A percentile compares a stretch with the other conserved stretches of the same genome.
phyloP scores from a whole-genome alignment of 2,113 vertebrate genomes.

The Tragulus kanchil region DNA sequence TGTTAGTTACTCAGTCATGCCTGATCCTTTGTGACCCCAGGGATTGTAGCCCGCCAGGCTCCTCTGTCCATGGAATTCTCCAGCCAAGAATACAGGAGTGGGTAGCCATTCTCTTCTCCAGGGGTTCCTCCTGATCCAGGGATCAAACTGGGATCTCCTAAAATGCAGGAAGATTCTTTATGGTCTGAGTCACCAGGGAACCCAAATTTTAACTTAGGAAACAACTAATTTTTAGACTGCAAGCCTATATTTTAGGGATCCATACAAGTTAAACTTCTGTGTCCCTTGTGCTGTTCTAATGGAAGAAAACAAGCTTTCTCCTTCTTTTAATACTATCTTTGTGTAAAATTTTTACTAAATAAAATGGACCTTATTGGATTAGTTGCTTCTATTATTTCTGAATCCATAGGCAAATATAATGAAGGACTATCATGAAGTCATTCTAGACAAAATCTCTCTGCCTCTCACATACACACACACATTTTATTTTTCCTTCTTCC shows the following conservation, averaged over 20 bases:
- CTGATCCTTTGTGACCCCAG: not conserved
- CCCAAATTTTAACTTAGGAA: not conserved
- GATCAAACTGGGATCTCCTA: not conserved
- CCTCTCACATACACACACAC: not conserved
- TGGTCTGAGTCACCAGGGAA: not conserved
- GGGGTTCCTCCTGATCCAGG: not conserved
- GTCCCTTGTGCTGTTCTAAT: not conserved
- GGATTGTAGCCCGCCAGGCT: not conserved
- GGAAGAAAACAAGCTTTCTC: not conserved
- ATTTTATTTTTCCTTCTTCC: not conserved
- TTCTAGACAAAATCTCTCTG: not conserved
- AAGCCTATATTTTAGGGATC: not conserved
- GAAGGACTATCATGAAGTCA: not conserved
- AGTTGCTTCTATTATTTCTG: not conserved
- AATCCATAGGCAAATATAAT: slow-evolving; percentile 29
- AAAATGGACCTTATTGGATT: not conserved
- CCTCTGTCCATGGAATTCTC: not conserved
- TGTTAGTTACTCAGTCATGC: not conserved
- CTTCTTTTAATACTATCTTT: not conserved
- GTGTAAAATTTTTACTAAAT: not conserved
- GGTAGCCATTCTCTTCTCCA: not conserved
- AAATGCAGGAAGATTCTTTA: not conserved
- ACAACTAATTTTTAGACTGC: not conserved
- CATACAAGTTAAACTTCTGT: not conserved
- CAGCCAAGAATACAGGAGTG: not conserved